Base-by-base conservation (phyloP, 2,888 invertebrate species). In the Polymixis flavicincta region DNA sequence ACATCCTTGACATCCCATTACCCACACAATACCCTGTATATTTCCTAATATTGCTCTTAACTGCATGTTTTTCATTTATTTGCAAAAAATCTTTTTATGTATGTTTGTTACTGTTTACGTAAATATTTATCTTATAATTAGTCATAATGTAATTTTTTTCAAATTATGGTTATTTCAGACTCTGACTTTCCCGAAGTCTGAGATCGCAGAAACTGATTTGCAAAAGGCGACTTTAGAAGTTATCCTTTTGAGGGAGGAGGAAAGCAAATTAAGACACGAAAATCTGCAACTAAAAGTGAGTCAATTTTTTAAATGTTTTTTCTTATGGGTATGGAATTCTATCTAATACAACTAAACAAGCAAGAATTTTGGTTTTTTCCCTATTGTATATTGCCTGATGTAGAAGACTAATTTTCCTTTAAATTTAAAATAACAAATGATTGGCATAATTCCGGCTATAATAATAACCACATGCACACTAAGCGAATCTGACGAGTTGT, bases 251-350 rank as follows among this genome's bases (percentile, higher is more conserved):
- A 97, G 98, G 92, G 98, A 98, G 93, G 98, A 98, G 90, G 98
- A 98, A 92, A 98, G 97, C 94, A 97, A 97, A 93, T 96, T 99
- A 94, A 97, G 98, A 95, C 98, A 98, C 96, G 99, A 99, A 95
- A 98, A 98, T 97, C 96, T 98, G 89, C 97, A 97, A 94, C 97
- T 99, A 92, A 98, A 98, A 97, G 98, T 98, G 95, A 96, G 95
- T 92, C 78, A 57, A 25, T 32, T 64, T 67, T 67, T 84, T 87
- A 77, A 11, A 57, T 84, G 0, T 17, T 61, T 45, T 72, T 54
- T 81, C 66, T 74, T 85, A 57, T 69, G 59, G 57, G n/a, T 59
- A 63, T 71, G 9, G 22, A 32, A 25, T 42, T 48, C 19, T 65
- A 52, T 54, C 25, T 65, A 50, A 63, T 9, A 64, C n/a, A 45